phyloP scores from a whole-genome alignment of 2,888 invertebrate species.

The Seira ritae region DNA sequence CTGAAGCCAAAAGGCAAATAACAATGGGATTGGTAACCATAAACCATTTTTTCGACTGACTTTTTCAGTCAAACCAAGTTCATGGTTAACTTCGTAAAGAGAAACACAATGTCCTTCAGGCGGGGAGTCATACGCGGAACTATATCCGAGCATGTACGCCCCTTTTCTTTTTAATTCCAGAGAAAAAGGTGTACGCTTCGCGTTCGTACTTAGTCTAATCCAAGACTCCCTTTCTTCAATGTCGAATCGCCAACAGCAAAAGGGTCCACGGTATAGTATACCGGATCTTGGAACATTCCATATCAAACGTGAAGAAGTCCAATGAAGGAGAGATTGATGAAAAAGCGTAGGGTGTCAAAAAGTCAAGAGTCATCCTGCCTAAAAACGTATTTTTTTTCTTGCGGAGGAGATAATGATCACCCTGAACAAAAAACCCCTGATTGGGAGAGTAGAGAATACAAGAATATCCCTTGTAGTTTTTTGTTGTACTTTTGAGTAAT shows the following conservation, averaged over 20 bases:
- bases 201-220: no score
- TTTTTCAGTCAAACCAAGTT: conserved; percentile 30
- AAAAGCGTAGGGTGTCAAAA: conserved; percentile 62
- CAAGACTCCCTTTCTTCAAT: background rate
- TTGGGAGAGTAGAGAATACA: conserved; percentile 43
- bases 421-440: conserved; percentile 54
- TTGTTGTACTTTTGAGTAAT: conserved; percentile 39
- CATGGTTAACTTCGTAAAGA: conserved; percentile 35
- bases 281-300: no score
- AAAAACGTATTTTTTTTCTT: no score
- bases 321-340: conserved; percentile 58
- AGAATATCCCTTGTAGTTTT: conserved; percentile 31
- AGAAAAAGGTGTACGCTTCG: background rate
- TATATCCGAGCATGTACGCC: conserved; percentile 25
- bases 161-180: background rate
- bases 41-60: background rate
- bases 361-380: conserved; percentile 58
- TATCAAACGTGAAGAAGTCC: conserved; percentile 30
- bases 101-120: conserved; percentile 45
- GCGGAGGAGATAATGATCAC: conserved; percentile 59
- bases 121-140: conserved; percentile 48
- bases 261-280: background rate
- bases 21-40: conserved; percentile 41
- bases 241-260: background rate
- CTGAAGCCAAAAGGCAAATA: conserved; percentile 45